These are phyloP conservation scores for Boloria euphrosyne DNA, from an alignment of 2,888 invertebrate genomes.

Conservation along the genomic window DNA sequence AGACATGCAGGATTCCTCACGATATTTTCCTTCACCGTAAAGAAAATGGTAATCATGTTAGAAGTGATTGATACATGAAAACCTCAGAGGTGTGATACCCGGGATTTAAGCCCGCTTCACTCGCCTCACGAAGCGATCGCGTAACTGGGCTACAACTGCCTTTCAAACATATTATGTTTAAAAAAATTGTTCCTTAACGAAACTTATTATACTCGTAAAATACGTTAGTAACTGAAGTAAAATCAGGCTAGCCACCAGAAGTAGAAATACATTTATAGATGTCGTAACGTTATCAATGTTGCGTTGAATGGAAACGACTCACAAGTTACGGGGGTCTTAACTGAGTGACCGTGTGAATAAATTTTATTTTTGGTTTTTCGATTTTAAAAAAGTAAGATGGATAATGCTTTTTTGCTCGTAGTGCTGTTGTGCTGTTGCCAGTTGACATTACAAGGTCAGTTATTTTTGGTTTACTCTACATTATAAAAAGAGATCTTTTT, in stretches of 20 bases:
- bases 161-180: no score
- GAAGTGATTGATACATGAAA: no score
- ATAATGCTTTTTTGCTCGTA: constrained; percentile 9
- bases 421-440: constrained; percentile 21
- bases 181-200: no score
- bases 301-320: constrained; percentile 22
- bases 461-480: not conserved
- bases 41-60: no score
- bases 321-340: constrained; percentile 23
- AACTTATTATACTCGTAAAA: not conserved
- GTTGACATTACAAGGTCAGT: constrained; percentile 28
- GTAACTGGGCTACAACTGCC: no score
- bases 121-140: no score
- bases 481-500: not conserved
- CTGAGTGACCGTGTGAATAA: constrained; percentile 28
- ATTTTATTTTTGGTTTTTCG: constrained; percentile 5
- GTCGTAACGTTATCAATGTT: constrained; percentile 26
- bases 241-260: constrained; percentile 3
- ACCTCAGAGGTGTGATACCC: no score
- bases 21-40: no score
- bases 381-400: constrained; percentile 15
- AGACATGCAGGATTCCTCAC: no score
- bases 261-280: constrained; percentile 16
- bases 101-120: no score
- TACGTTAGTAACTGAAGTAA: constrained; percentile 9